These are phyloP conservation scores for Patella vulgata DNA, from an alignment of 1,140 invertebrate genomes.

Conservation along the genomic window DNA sequence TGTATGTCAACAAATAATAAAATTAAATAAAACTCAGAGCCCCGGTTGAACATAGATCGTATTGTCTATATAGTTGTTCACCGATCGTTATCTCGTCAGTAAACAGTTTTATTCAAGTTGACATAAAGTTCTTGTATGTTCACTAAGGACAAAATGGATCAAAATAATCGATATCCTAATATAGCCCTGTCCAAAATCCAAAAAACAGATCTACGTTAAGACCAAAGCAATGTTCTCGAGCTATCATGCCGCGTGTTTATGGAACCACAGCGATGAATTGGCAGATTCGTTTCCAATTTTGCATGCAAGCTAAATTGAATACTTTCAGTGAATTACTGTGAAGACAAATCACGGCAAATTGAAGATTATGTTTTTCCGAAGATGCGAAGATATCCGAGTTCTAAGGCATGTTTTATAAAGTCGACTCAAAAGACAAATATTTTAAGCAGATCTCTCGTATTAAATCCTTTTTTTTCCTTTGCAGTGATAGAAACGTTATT, in stretches of 20 bases:
- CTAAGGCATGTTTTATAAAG: neutral
- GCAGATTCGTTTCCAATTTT: neutral
- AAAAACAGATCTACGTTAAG: neutral
- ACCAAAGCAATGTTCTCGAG: neutral
- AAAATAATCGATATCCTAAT: neutral
- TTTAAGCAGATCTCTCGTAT: neutral
- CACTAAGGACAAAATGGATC: neutral
- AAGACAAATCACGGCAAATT: neutral
- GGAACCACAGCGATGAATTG: neutral
- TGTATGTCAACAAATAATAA: too few species aligned
- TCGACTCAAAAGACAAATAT: neutral
- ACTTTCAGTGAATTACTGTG: neutral
- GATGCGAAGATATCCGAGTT: neutral
- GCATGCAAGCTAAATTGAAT: neutral
- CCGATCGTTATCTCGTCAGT: too few species aligned
- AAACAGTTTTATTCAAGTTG: too few species aligned
- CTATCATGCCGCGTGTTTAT: too few species aligned
- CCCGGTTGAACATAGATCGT: neutral
- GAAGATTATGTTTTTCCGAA: neutral
- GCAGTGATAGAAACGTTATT: neutral
- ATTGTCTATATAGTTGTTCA: too few species aligned
- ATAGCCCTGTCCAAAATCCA: neutral
- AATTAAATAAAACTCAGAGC: neutral
- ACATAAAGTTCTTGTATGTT: neutral
- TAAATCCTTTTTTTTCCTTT: neutral